A percentile compares a stretch with the other conserved stretches of the same genome.
phyloP scores from a whole-genome alignment of 2,888 invertebrate genomes.

The Nudaria mundana region DNA sequence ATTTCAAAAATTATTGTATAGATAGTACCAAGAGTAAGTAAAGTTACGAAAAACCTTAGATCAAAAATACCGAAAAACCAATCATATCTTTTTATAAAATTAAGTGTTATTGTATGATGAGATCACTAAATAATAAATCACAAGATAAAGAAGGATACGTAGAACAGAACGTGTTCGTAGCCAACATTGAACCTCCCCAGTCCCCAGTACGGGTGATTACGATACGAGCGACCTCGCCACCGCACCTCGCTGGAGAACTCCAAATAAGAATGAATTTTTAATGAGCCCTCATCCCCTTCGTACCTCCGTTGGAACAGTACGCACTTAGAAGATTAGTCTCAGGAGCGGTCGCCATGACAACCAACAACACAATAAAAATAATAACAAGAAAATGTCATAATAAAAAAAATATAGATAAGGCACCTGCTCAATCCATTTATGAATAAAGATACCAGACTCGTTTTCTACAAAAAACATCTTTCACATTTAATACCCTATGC shows the following conservation, averaged over 20 bases:
- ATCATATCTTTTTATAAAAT: not conserved
- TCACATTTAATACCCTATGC: not conserved
- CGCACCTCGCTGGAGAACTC: constrained; percentile 38
- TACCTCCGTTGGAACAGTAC: constrained; percentile 53
- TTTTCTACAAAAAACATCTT: constrained; percentile 2
- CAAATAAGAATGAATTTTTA: constrained; percentile 81
- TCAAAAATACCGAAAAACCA: not conserved
- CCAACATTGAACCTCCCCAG: constrained; percentile 37
- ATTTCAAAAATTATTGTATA: too few relatives aligned
- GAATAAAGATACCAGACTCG: constrained; percentile 1
- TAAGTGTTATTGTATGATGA: not conserved
- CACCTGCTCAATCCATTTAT: not conserved
- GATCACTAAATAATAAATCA: constrained; percentile 50
- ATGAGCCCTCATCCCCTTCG: constrained; percentile 56
- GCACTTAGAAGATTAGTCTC: constrained; percentile 81
- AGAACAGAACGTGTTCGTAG: constrained; percentile 35
- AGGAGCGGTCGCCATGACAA: constrained; percentile 63
- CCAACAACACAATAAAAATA: constrained; percentile 42
- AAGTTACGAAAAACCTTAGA: not conserved
- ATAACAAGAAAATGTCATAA: constrained; percentile 13
- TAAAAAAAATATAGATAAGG: too few relatives aligned
- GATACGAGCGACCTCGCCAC: constrained; percentile 22
- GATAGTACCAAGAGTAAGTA: too few relatives aligned
- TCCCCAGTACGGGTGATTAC: constrained; percentile 71
- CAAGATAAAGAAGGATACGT: constrained; percentile 58